These are phyloP conservation scores for Cephus runcator DNA, from an alignment of 2,888 invertebrate species.

Conservation along the genomic window DNA sequence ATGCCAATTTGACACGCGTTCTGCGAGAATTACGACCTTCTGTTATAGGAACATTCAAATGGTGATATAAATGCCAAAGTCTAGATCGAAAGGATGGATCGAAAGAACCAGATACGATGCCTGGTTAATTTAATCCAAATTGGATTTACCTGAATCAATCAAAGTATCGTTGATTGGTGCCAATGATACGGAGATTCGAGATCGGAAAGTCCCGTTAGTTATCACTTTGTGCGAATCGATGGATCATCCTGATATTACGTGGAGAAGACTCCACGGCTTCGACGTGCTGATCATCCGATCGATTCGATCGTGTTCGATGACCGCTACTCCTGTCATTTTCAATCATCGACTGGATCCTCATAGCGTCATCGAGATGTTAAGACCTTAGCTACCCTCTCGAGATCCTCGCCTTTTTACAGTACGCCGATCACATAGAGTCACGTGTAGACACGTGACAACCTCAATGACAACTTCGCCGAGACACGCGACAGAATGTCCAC, in stretches of 20 bases:
- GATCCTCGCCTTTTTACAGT: neutral
- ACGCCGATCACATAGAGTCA: constrained; percentile 19
- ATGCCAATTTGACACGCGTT: constrained; percentile 32
- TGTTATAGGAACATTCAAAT: neutral
- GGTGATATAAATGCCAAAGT: neutral
- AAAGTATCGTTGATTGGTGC: neutral
- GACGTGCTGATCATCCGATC: constrained; percentile 15
- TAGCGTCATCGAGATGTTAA: neutral
- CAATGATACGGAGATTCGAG: neutral
- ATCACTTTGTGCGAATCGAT: neutral
- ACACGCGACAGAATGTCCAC: constrained; percentile 4
- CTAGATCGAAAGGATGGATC: no score
- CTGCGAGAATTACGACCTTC: constrained; percentile 19
- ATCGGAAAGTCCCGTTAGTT: neutral
- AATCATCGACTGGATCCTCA: neutral
- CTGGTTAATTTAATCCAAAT: neutral
- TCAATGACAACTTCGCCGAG: constrained; percentile 8
- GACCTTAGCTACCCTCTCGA: neutral
- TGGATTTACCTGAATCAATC: neutral
- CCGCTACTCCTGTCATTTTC: neutral
- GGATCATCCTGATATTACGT: neutral
- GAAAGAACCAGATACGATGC: no score
- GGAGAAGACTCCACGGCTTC: neutral
- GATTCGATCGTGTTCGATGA: constrained; percentile 9
- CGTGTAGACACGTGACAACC: constrained; percentile 17